A percentile compares a stretch with the other conserved stretches of the same genome.
phyloP scores from a whole-genome alignment of 2,888 invertebrate species.

The Acronicta leporina region DNA sequence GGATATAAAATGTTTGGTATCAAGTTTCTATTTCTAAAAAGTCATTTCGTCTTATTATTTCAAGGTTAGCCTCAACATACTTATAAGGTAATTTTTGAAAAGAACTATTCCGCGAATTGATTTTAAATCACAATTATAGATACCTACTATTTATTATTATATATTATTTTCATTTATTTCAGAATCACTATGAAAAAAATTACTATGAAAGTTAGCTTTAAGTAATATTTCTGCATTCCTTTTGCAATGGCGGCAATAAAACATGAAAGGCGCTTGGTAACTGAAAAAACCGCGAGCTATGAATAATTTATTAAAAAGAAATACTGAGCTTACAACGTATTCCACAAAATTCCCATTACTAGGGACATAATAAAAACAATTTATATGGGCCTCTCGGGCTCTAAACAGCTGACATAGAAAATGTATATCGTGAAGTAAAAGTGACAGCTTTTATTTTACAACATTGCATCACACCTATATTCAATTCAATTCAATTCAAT shows the following conservation, averaged over 20 bases:
- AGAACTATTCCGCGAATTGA: not conserved
- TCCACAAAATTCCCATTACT: constrained; percentile 10
- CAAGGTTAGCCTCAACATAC: too few relatives aligned
- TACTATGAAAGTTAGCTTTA: not conserved
- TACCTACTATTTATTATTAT: too few relatives aligned
- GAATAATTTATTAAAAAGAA: constrained; percentile 33
- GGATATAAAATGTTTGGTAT: too few relatives aligned
- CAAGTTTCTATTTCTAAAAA: too few relatives aligned
- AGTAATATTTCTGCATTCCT: not conserved
- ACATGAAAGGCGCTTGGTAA: constrained; percentile 10
- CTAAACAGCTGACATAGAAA: not conserved
- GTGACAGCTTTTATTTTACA: too few relatives aligned
- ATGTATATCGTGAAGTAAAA: too few relatives aligned
- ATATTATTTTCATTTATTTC: too few relatives aligned
- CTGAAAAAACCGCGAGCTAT: constrained; percentile 20
- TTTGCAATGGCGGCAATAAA: constrained; percentile 18
- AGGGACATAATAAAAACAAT: constrained; percentile 14
- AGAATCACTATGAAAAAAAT: too few relatives aligned
- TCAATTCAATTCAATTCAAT: too few relatives aligned
- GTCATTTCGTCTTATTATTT: too few relatives aligned
- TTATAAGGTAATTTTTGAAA: too few relatives aligned
- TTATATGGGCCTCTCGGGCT: constrained; percentile 8
- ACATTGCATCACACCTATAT: too few relatives aligned
- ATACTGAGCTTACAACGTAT: constrained; percentile 22
- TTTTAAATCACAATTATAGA: not conserved